Conservation (phyloP, 2,888 invertebrate genomes). For the Blastobasis lacticolella region DNA sequence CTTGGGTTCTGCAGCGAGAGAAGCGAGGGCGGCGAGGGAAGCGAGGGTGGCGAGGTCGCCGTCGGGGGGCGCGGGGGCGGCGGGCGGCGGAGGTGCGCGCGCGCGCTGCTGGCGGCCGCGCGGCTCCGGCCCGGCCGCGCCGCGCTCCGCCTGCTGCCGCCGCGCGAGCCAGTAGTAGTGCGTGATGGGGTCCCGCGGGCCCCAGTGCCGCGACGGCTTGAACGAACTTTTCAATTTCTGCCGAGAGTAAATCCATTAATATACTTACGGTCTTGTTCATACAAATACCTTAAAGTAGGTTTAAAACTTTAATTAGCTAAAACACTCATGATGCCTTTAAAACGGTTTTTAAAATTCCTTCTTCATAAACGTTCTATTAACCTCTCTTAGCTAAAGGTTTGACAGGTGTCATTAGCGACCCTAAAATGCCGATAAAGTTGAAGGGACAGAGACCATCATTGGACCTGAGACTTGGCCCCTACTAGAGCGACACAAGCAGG, state of each 20-base stretch:
- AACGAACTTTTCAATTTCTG: constrained; percentile 61
- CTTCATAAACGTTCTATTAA: no score
- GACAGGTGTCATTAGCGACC: no score
- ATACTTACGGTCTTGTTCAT: no score
- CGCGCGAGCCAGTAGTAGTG: constrained; percentile 60
- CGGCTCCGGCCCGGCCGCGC: constrained; percentile 34
- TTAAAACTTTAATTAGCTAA: no score
- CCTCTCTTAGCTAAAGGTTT: no score
- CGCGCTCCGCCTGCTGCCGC: constrained; percentile 35
- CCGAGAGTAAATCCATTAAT: constrained; percentile 12
- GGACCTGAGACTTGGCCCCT: no score
- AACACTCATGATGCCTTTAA: no score
- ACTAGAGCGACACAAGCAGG: no score
- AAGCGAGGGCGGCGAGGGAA: constrained; percentile 8
- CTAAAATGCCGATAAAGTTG: no score
- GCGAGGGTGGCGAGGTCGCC: constrained; percentile 27
- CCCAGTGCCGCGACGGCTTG: constrained; percentile 58
- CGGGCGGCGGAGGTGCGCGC: constrained; percentile 31
- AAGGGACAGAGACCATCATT: no score
- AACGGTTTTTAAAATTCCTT: no score
- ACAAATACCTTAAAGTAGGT: no score
- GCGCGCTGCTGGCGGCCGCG: constrained; percentile 15
- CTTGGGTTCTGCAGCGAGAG: constrained; percentile 18
- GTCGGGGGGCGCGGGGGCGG: constrained; percentile 44
- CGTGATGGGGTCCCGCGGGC: constrained; percentile 58